Evolutionary conservation across 2,797 vertebrate genomes (phyloP).

Genomic region (Amazonetta brasiliensis): DNA sequence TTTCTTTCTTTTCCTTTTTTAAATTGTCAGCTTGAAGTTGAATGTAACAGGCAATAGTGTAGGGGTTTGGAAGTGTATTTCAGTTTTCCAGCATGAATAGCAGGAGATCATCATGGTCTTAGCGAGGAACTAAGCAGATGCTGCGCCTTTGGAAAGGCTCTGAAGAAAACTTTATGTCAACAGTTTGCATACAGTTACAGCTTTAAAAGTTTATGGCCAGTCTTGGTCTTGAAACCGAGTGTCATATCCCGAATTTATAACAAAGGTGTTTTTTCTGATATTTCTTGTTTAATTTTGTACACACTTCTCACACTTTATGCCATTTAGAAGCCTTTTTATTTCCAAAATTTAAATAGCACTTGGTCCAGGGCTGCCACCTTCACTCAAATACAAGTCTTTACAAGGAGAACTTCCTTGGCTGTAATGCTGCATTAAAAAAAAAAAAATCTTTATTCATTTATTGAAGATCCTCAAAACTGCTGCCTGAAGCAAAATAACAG

Average conservation of each 20-base stretch:
- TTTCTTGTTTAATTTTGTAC: background rate
- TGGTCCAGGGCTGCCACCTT: slow-evolving; percentile 49
- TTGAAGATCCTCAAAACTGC: background rate
- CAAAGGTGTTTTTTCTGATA: background rate
- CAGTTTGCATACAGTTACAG: background rate
- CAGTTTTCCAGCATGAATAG: background rate
- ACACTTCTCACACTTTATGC: background rate
- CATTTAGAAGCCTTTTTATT: background rate
- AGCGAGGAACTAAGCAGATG: background rate
- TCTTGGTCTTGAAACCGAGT: background rate
- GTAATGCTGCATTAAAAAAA: background rate
- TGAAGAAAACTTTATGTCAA: background rate
- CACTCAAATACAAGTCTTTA: slow-evolving; percentile 17
- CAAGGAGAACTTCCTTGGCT: background rate
- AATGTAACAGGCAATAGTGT: background rate
- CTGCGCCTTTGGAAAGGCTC: background rate
- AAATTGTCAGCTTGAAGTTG: slow-evolving; percentile 9
- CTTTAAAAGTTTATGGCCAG: background rate
- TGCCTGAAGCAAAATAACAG: background rate
- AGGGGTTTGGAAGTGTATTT: background rate
- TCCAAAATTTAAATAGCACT: background rate
- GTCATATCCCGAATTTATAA: background rate
- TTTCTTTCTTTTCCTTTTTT: background rate
- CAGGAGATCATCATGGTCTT: background rate
- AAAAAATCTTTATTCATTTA: background rate